Conservation (phyloP, 2,797 vertebrate species). For the Crocidura indochinensis region DNA sequence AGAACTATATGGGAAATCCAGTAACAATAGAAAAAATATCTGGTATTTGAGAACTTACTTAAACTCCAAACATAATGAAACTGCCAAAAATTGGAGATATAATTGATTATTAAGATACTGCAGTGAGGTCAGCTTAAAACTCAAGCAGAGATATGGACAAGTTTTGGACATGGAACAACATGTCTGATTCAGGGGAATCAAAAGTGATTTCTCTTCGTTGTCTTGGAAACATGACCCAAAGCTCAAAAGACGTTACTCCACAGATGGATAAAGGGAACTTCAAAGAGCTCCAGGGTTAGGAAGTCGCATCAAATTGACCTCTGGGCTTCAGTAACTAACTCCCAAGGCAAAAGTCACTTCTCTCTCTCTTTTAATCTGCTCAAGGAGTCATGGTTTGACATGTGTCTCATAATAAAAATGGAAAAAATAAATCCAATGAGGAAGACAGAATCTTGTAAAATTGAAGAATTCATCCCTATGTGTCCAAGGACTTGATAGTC, state of each 20-base stretch:
- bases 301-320: not conserved
- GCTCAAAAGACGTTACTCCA: conserved; percentile 14
- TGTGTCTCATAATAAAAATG: not conserved
- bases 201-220: not conserved
- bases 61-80: not conserved
- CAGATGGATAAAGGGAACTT: not conserved
- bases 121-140: not conserved
- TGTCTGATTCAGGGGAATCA: not conserved
- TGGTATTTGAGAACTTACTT: conserved; percentile 22
- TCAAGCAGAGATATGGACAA: not conserved
- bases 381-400: not conserved
- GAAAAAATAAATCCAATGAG: not conserved
- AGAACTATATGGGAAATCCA: conserved; percentile 20
- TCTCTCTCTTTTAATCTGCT: not conserved
- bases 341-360: not conserved
- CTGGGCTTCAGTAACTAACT: conserved; percentile 1
- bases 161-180: not conserved
- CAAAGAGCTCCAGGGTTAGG: not conserved
- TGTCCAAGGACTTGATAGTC: not conserved
- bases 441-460: not conserved
- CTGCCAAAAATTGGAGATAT: not conserved
- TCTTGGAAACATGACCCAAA: conserved; percentile 17
- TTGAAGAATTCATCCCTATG: not conserved
- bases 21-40: not conserved
- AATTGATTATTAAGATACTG: not conserved